phyloP scores from a whole-genome alignment of 2,888 invertebrate genomes.

The Xylota segnis region DNA sequence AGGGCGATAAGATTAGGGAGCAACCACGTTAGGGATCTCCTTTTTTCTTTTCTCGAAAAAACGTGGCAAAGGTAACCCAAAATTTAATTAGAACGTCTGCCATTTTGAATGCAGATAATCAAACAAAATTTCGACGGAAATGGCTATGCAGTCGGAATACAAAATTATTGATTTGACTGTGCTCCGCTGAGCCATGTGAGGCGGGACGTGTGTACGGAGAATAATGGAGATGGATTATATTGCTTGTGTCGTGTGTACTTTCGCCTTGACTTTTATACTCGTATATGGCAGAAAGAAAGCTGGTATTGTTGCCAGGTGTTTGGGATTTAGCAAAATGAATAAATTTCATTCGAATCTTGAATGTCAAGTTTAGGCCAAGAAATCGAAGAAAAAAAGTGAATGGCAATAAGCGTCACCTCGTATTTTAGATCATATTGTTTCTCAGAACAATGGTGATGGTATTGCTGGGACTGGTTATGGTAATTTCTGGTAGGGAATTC shows the following conservation, averaged over 20 bases:
- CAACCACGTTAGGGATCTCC: background rate
- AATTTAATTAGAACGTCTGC: conserved; percentile 52
- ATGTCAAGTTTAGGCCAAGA: conserved; percentile 17
- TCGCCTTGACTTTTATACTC: conserved; percentile 43
- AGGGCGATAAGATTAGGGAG: conserved; percentile 41
- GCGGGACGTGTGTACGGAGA: background rate
- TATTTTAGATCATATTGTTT: background rate
- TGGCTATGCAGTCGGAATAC: conserved; percentile 56
- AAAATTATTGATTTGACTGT: conserved; percentile 24
- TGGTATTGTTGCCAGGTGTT: conserved; percentile 30
- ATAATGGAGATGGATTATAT: conserved; percentile 23
- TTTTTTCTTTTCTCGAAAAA: too few species aligned
- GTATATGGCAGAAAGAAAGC: conserved; percentile 49
- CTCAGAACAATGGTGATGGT: background rate
- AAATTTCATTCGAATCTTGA: conserved; percentile 1
- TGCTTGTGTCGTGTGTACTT: conserved; percentile 24
- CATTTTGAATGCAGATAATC: conserved; percentile 36
- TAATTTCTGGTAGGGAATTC: conserved; percentile 15
- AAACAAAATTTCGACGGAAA: conserved; percentile 35
- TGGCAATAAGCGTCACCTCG: conserved; percentile 11
- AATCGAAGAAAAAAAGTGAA: background rate
- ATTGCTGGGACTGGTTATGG: conserved; percentile 30
- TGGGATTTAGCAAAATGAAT: background rate
- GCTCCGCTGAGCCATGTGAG: background rate
- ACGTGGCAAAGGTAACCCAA: conserved; percentile 35